Evolutionary conservation across 2,888 invertebrate genomes (phyloP).

Genomic region (Zaprionus lineosus): DNA sequence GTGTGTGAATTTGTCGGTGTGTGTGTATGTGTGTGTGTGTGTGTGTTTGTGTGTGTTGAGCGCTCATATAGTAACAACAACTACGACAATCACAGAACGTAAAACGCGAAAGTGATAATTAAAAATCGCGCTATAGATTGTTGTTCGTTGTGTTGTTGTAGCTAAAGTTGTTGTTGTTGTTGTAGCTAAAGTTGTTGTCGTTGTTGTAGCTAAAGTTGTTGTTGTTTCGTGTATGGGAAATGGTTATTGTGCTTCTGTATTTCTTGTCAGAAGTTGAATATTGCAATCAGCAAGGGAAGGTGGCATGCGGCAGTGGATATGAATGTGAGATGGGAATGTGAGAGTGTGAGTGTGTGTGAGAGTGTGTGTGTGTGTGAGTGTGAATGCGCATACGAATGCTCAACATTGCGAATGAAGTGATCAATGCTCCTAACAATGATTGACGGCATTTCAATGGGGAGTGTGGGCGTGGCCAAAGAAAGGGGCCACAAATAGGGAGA

Average conservation of each 20-base stretch:
- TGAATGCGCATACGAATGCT: conserved; percentile 27
- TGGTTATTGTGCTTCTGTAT: conserved; percentile 62
- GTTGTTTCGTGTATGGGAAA: conserved; percentile 19
- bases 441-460: conserved; percentile 67
- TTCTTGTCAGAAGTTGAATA: conserved; percentile 52
- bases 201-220: conserved; percentile 22
- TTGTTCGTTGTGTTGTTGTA: conserved; percentile 25
- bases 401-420: conserved; percentile 62
- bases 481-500: neutral
- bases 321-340: no score
- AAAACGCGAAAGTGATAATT: conserved; percentile 73
- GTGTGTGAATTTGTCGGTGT: neutral
- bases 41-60: conserved; percentile 10
- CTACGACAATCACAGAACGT: conserved; percentile 35
- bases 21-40: neutral
- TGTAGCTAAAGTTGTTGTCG: conserved; percentile 19
- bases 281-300: conserved; percentile 66
- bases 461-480: neutral
- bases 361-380: no score
- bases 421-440: conserved; percentile 74
- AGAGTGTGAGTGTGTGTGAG: no score
- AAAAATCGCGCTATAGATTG: conserved; percentile 68
- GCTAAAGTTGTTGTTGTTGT: conserved; percentile 21
- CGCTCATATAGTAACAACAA: conserved; percentile 8
- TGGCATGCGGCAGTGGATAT: conserved; percentile 23